Evolutionary conservation across 2,888 invertebrate genomes (phyloP).

Genomic region (Zygogramma bicolorata): DNA sequence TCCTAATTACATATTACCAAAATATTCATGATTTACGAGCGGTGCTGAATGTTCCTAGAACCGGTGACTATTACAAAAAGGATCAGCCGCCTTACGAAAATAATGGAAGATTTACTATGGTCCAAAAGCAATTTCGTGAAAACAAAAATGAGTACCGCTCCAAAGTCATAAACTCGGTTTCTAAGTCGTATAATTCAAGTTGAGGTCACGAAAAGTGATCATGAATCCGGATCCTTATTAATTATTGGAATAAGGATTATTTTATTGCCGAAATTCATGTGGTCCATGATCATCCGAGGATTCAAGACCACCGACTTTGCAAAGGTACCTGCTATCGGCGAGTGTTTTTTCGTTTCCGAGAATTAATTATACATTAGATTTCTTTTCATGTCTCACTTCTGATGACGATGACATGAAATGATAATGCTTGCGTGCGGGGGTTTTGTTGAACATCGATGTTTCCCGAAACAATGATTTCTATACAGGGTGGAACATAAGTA

Average conservation of each 20-base stretch:
- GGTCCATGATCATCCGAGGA: not conserved
- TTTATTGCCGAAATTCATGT: not conserved
- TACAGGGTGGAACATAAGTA: no score
- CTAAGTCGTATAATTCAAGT: slow-evolving; percentile 15
- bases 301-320: slow-evolving; percentile 2
- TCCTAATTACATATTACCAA: slow-evolving; percentile 14
- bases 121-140: slow-evolving; percentile 2
- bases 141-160: slow-evolving; percentile 18
- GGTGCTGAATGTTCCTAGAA: slow-evolving; percentile 6
- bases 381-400: slow-evolving; percentile 2
- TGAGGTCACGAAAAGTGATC: slow-evolving; percentile 2
- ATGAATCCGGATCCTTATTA: slow-evolving; percentile 6
- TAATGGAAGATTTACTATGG: slow-evolving; percentile 15
- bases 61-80: slow-evolving; percentile 20
- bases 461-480: not conserved
- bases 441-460: not conserved
- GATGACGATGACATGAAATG: slow-evolving; percentile 1
- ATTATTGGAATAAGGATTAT: slow-evolving; percentile 9
- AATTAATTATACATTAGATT: slow-evolving; percentile 9
- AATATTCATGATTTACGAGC: slow-evolving; percentile 11
- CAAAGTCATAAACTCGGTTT: slow-evolving; percentile 15
- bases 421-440: not conserved
- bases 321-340: slow-evolving; percentile 1
- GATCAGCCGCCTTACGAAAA: slow-evolving; percentile 6
- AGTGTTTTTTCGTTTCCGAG: not conserved